phyloP scores from a whole-genome alignment of 2,888 invertebrate species.

The Carcina quercana region DNA sequence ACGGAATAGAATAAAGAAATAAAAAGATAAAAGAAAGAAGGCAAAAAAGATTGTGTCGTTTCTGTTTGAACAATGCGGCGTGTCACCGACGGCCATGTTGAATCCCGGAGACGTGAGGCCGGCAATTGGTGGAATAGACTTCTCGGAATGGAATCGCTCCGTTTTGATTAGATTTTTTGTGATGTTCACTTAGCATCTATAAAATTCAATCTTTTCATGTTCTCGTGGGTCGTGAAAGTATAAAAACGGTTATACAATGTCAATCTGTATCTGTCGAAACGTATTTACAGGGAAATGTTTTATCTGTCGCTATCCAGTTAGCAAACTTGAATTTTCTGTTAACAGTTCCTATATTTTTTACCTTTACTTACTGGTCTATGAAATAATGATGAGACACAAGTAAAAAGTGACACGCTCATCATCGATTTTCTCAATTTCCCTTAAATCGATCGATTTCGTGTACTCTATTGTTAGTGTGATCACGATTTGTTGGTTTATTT shows the following conservation, averaged over 20 bases:
- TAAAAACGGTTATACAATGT: too few species aligned
- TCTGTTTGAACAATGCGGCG: constrained; percentile 68
- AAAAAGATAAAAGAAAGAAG: constrained; percentile 52
- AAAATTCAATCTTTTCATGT: too few species aligned
- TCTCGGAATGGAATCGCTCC: not conserved
- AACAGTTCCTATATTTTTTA: too few species aligned
- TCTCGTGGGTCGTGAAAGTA: too few species aligned
- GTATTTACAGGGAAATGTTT: not conserved
- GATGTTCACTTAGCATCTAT: too few species aligned
- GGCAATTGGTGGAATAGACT: constrained; percentile 12
- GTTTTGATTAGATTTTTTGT: too few species aligned
- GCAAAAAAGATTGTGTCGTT: constrained; percentile 65
- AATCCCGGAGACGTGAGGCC: constrained; percentile 13
- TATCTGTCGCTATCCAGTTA: too few species aligned
- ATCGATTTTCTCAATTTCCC: constrained; percentile 4
- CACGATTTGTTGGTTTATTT: constrained; percentile 16
- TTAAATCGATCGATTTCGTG: constrained; percentile 11
- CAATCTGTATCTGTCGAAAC: too few species aligned
- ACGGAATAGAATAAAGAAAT: constrained; percentile 38
- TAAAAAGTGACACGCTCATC: not conserved
- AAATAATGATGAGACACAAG: too few species aligned
- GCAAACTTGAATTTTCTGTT: too few species aligned
- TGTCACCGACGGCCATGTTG: constrained; percentile 68
- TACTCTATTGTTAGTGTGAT: constrained; percentile 11
- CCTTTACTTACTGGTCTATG: too few species aligned